A percentile compares a stretch with the other conserved stretches of the same genome.
Evolutionary conservation across 2,797 vertebrate genomes (phyloP).

Genomic region (Sorex maritimensis): DNA sequence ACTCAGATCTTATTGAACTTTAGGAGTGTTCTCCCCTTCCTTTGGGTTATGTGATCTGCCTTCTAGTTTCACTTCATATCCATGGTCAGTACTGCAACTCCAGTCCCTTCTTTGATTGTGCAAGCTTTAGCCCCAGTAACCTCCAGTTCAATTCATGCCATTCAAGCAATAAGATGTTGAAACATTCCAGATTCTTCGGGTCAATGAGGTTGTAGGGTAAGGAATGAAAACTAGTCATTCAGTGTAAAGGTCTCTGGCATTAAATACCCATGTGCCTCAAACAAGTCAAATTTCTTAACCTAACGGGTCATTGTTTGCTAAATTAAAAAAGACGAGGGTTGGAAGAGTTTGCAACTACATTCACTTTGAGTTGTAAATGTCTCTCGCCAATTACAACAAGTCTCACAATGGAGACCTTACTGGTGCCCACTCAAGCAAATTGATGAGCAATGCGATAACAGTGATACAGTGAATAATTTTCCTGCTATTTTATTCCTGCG

Average conservation of each 20-base stretch:
- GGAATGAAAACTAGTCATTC: not conserved
- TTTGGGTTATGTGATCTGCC: not conserved
- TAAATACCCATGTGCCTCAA: not conserved
- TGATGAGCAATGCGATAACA: too few species aligned
- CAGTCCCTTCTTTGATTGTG: constrained; percentile 62
- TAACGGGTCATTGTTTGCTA: not conserved
- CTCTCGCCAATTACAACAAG: too few species aligned
- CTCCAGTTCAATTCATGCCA: constrained; percentile 48
- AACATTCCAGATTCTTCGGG: not conserved
- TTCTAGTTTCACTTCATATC: constrained; percentile 46
- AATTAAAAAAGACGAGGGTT: not conserved
- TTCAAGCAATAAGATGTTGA: constrained; percentile 50
- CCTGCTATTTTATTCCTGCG: not conserved
- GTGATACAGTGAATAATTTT: not conserved
- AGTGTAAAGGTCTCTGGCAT: not conserved
- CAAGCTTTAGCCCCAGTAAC: constrained; percentile 70
- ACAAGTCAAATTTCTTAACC: not conserved
- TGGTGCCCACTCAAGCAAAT: too few species aligned
- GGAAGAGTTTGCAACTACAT: not conserved
- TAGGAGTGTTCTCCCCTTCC: not conserved
- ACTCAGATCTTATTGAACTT: not conserved
- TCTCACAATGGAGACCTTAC: too few species aligned
- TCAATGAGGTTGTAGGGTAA: not conserved
- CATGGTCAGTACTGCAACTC: constrained; percentile 63
- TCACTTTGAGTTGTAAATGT: not conserved